Conservation (phyloP, 1,140 invertebrate genomes). For the Platyura marginata region DNA sequence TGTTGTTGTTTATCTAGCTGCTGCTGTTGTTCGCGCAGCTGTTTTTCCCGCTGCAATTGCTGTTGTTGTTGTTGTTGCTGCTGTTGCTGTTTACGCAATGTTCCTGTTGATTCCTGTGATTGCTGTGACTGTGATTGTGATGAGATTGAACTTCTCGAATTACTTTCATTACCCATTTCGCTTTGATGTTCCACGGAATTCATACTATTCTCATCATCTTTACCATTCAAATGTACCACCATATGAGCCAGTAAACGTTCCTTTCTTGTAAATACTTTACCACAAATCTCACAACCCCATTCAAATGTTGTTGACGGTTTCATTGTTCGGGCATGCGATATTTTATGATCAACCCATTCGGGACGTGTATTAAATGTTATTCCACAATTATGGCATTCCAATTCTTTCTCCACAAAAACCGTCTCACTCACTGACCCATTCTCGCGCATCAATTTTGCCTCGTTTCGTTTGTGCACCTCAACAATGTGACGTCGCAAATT, state of each 20-base stretch:
- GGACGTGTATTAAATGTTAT: constrained; percentile 14
- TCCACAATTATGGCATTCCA: constrained; percentile 15
- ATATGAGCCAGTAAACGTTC: constrained; percentile 24
- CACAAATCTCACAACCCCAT: constrained; percentile 23
- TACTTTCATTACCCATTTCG: constrained; percentile 2
- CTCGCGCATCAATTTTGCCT: constrained; percentile 6
- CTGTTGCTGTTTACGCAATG: not conserved
- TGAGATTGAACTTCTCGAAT: constrained; percentile 2
- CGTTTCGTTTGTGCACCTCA: constrained; percentile 23
- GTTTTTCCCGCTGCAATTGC: not conserved
- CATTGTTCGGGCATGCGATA: constrained; percentile 16
- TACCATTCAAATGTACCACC: constrained; percentile 1
- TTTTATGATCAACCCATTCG: constrained; percentile 22
- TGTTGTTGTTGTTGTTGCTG: not conserved
- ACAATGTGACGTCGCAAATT: constrained; percentile 22
- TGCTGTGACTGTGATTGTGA: not conserved
- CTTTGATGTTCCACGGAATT: not conserved
- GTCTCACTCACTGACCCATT: constrained; percentile 16
- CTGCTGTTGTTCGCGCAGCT: not conserved
- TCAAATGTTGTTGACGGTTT: constrained; percentile 21
- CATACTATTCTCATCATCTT: not conserved
- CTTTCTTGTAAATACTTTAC: constrained; percentile 21
- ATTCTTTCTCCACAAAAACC: constrained; percentile 13
- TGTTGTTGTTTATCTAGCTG: not conserved
- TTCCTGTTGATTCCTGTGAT: not conserved